These are phyloP conservation scores for Thalassaphorura encarpata DNA, from an alignment of 1,140 invertebrate species.

Conservation along the genomic window DNA sequence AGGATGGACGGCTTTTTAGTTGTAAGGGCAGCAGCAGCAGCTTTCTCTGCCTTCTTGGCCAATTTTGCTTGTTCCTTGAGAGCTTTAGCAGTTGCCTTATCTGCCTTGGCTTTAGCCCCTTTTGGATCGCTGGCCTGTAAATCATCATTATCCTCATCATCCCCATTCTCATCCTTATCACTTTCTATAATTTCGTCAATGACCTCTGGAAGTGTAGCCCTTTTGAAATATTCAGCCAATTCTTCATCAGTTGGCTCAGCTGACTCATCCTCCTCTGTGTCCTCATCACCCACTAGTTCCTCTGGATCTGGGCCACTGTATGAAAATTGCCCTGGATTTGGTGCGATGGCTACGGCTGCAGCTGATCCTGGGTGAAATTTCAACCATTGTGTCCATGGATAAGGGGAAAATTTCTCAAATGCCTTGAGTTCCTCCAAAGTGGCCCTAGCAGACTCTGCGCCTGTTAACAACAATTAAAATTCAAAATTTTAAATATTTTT, in stretches of 20 bases:
- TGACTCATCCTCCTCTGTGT: background rate
- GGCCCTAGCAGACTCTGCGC: too few species aligned
- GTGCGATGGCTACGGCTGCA: background rate
- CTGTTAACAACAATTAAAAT: too few species aligned
- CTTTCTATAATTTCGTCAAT: too few species aligned
- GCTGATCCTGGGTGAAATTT: background rate
- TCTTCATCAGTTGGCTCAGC: background rate
- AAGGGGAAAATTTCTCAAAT: slow-evolving; percentile 4
- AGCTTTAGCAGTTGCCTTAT: background rate
- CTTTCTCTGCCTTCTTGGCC: background rate
- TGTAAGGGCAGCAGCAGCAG: background rate
- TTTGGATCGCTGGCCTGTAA: background rate
- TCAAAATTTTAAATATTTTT: too few species aligned
- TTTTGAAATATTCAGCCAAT: background rate
- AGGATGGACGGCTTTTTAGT: slow-evolving; percentile 12
- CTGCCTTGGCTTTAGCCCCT: background rate
- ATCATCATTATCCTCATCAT: background rate
- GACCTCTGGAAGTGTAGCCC: too few species aligned
- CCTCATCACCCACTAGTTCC: background rate
- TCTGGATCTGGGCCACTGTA: background rate
- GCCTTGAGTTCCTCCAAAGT: background rate
- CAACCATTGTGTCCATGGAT: slow-evolving; percentile 20
- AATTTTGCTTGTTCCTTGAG: background rate
- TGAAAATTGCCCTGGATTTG: background rate
- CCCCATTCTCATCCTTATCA: background rate